phyloP scores from a whole-genome alignment of 2,113 vertebrate genomes.

The Rhinichthys klamathensis region DNA sequence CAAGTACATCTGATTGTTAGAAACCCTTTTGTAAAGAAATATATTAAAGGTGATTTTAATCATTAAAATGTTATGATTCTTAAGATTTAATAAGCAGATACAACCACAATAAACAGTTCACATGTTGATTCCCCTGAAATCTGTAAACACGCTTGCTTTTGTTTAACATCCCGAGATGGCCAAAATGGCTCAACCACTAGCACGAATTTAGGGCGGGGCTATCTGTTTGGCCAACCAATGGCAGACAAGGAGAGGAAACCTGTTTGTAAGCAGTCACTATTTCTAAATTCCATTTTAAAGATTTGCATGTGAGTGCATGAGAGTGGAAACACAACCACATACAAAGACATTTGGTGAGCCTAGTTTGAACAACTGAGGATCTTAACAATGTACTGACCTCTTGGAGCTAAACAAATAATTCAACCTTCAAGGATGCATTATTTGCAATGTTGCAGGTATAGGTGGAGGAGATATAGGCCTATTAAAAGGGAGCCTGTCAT shows the following conservation, averaged over 20 bases:
- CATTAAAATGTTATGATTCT: not conserved
- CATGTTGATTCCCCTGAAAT: not conserved
- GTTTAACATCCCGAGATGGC: not conserved
- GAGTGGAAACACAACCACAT: not conserved
- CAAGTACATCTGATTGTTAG: constrained; percentile 16
- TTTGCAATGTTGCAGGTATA: not conserved
- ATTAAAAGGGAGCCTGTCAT: not conserved
- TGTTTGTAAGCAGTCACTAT: not conserved
- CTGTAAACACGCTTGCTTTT: not conserved
- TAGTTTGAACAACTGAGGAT: not conserved
- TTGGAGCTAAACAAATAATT: not conserved
- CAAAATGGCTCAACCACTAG: not conserved
- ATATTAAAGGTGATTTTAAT: not conserved
- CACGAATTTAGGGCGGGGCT: not conserved
- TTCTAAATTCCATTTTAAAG: not conserved
- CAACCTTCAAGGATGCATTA: not conserved
- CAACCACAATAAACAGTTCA: not conserved
- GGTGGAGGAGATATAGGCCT: not conserved
- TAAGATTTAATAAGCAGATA: constrained; percentile 4
- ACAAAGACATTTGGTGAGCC: not conserved
- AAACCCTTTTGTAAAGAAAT: not conserved
- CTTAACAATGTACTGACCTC: not conserved
- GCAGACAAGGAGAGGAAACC: not conserved
- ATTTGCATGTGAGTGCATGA: not conserved
- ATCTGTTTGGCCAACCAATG: not conserved